Evolutionary conservation across 2,113 vertebrate genomes (phyloP).

Genomic region (Myotis lucifugus): DNA sequence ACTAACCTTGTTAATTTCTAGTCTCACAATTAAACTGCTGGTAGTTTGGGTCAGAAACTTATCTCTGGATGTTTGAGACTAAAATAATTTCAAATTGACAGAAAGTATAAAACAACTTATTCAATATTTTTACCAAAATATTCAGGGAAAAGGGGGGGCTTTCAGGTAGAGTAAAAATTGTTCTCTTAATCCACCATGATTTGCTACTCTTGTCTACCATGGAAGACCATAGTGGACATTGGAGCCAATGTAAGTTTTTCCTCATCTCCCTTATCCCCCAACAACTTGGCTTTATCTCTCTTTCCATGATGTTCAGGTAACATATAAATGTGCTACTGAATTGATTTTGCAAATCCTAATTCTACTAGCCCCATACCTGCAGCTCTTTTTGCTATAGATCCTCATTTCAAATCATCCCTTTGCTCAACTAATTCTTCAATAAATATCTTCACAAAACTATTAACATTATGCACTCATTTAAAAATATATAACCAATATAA

Average conservation of each 20-base stretch:
- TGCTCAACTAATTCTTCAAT: constrained; percentile 21
- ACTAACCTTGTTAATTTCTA: constrained; percentile 51
- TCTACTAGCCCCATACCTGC: neutral
- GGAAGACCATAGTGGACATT: neutral
- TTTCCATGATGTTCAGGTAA: neutral
- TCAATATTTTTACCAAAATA: constrained; percentile 43
- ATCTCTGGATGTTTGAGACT: constrained; percentile 56
- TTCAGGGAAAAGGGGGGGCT: constrained; percentile 11
- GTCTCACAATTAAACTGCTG: constrained; percentile 60
- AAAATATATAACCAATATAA: neutral
- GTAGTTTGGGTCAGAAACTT: constrained; percentile 54
- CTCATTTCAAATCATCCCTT: constrained; percentile 19
- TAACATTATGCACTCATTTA: neutral
- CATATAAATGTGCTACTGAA: neutral
- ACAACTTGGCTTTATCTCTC: neutral
- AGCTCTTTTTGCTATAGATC: constrained; percentile 6
- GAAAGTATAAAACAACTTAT: constrained; percentile 37
- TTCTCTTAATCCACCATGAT: neutral
- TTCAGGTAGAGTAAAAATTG: constrained; percentile 28
- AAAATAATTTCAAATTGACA: constrained; percentile 57
- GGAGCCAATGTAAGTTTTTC: neutral
- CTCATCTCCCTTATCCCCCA: too few species aligned
- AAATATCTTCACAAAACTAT: constrained; percentile 34
- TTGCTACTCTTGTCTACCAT: neutral
- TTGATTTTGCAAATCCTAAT: constrained; percentile 5